phyloP scores from a whole-genome alignment of 2,888 invertebrate genomes.

The Petrolisthes manimaculis region DNA sequence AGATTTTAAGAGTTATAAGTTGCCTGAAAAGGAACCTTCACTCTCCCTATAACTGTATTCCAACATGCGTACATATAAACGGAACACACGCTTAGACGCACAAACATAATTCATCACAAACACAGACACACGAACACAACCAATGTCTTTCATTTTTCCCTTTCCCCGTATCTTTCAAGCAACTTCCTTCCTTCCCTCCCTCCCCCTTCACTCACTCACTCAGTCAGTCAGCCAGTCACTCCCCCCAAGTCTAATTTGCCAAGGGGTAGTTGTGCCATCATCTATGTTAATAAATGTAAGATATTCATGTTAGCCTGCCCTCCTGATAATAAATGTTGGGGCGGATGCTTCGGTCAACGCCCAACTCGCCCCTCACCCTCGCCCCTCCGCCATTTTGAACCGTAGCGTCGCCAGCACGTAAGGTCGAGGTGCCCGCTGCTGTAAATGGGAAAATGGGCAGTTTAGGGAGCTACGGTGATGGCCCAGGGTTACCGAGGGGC shows the following conservation, averaged over 20 bases:
- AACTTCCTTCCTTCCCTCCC: not conserved
- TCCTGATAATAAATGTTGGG: constrained; percentile 55
- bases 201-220: constrained; percentile 26
- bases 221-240: not conserved
- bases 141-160: constrained; percentile 12
- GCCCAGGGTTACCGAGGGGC: not conserved
- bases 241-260: constrained; percentile 45
- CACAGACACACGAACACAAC: constrained; percentile 41
- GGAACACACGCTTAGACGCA: no score
- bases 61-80: no score
- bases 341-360: constrained; percentile 56
- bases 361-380: constrained; percentile 6
- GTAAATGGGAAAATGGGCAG: constrained; percentile 39
- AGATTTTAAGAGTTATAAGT: no score
- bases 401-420: not conserved
- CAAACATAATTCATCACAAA: constrained; percentile 18
- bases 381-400: not conserved
- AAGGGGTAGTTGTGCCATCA: constrained; percentile 56
- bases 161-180: not conserved
- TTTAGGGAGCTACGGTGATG: not conserved
- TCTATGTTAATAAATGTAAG: constrained; percentile 62
- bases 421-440: constrained; percentile 26
- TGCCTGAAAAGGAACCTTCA: no score
- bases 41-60: no score
- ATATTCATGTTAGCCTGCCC: constrained; percentile 53